Conservation (phyloP, 2,113 vertebrate genomes). For the Odocoileus virginianus region DNA sequence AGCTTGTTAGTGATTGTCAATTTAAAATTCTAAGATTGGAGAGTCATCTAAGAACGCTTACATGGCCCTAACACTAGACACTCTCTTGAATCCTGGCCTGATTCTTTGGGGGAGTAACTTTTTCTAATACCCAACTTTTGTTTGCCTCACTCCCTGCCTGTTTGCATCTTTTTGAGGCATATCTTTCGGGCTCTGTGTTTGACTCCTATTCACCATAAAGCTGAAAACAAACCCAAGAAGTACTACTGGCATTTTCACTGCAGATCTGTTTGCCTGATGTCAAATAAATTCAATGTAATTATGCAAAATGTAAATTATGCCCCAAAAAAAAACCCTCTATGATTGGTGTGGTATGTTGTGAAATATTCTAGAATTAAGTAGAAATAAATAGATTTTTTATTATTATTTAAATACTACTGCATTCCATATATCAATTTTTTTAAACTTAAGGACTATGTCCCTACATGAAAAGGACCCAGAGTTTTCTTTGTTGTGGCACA, state of each 20-base stretch:
- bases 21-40: not conserved
- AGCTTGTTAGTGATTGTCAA: not conserved
- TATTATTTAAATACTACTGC: not conserved
- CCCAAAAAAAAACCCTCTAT: not conserved
- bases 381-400: not conserved
- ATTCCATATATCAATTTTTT: not conserved
- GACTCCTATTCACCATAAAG: not conserved
- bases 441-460: not conserved
- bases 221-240: not conserved
- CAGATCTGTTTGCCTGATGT: not conserved
- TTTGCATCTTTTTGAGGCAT: not conserved
- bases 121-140: not conserved
- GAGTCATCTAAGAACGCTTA: not conserved
- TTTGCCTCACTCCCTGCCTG: not conserved
- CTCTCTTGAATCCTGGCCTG: not conserved
- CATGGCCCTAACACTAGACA: not conserved
- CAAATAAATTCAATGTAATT: not conserved
- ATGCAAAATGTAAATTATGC: not conserved
- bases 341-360: not conserved
- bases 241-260: not conserved
- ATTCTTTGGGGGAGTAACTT: not conserved
- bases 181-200: not conserved
- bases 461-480: not conserved
- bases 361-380: not conserved
- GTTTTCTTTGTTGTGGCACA: not conserved